Conservation (phyloP, 2,888 invertebrate genomes). For the Netelia melanura region DNA sequence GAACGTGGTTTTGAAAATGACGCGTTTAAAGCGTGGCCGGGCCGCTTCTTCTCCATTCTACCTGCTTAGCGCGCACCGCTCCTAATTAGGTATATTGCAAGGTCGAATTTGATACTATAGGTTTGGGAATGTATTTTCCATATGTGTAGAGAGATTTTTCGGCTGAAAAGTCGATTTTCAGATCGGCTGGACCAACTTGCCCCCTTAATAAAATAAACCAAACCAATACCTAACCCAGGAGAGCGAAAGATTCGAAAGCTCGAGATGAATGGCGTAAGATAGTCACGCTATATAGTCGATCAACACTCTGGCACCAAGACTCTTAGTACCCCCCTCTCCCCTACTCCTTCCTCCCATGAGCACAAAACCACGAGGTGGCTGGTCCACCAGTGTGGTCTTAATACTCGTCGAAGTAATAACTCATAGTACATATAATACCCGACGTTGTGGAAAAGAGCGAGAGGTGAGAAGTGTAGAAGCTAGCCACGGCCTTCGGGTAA, state of each 20-base stretch:
- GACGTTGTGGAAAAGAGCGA: conserved; percentile 45
- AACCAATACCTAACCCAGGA: neutral
- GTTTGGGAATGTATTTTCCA: no score
- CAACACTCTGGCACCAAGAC: conserved; percentile 23
- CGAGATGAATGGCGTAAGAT: conserved; percentile 2
- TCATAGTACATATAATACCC: conserved; percentile 61
- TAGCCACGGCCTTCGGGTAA: conserved; percentile 62
- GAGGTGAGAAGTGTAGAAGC: conserved; percentile 53
- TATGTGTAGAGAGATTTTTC: no score
- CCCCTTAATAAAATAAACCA: neutral
- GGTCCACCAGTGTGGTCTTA: conserved; percentile 52
- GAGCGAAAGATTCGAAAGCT: neutral
- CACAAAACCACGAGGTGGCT: conserved; percentile 48
- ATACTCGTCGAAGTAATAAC: conserved; percentile 65
- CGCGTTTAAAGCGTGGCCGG: no score
- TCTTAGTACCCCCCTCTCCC: neutral
- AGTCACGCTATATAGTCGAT: neutral
- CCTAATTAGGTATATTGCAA: no score
- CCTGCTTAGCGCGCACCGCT: no score
- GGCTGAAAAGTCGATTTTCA: no score
- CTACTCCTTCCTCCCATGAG: conserved; percentile 7
- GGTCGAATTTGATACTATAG: no score
- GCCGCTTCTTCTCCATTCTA: no score
- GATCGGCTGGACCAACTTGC: no score
- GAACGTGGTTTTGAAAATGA: no score